Evolutionary conservation across 2,113 vertebrate species (phyloP).

Genomic region (Callospermophilus lateralis): DNA sequence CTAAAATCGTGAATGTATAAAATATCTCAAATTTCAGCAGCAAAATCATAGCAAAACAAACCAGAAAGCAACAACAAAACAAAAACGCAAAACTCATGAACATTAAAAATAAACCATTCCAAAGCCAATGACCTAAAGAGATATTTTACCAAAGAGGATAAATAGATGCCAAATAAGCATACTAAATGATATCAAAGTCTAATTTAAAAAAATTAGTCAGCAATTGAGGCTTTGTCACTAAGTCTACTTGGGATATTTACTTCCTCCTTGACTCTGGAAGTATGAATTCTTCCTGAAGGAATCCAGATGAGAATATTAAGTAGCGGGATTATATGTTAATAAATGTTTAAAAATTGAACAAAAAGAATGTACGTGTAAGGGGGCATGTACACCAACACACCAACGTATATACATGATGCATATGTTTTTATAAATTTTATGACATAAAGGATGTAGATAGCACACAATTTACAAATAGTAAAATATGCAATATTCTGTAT

Average conservation of each 20-base stretch:
- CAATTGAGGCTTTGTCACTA: neutral
- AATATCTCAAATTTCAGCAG: neutral
- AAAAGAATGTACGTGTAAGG: neutral
- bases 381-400: neutral
- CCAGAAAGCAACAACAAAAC: neutral
- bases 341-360: constrained; percentile 14
- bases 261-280: neutral
- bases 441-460: no score
- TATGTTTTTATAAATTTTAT: neutral
- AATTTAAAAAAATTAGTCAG: no score
- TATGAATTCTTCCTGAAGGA: neutral
- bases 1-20: neutral
- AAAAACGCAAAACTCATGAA: neutral
- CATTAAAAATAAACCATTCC: neutral
- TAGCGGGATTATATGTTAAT: neutral
- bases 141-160: neutral
- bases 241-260: neutral
- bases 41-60: neutral
- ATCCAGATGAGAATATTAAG: neutral
- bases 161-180: neutral
- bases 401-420: neutral
- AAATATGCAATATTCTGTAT: neutral
- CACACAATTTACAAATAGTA: neutral
- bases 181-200: neutral
- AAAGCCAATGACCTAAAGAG: neutral